A percentile compares a stretch with the other conserved stretches of the same genome.
phyloP scores from a whole-genome alignment of 2,888 invertebrate genomes.

The Idaea straminata region DNA sequence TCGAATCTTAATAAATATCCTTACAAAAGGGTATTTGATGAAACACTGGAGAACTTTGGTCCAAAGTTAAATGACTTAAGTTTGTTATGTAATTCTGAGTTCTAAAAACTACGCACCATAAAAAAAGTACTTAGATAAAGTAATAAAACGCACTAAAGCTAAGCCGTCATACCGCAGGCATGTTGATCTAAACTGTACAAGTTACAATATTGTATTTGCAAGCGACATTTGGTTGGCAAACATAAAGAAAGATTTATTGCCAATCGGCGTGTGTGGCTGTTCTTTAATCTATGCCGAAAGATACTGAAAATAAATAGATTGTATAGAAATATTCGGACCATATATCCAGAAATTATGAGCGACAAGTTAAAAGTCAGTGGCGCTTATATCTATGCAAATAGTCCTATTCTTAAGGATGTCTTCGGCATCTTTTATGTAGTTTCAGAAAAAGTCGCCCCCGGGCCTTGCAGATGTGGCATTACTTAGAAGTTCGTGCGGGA shows the following conservation, averaged over 20 bases:
- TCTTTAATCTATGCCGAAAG: conserved; percentile 41
- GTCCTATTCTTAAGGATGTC: background rate
- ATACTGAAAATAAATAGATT: conserved; percentile 45
- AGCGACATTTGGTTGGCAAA: conserved; percentile 69
- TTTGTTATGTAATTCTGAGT: background rate
- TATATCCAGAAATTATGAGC: background rate
- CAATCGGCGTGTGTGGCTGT: conserved; percentile 60
- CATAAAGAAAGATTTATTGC: conserved; percentile 68
- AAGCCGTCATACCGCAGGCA: conserved; percentile 56
- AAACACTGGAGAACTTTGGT: background rate
- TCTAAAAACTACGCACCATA: background rate
- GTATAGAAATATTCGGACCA: conserved; percentile 17
- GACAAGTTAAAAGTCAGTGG: background rate
- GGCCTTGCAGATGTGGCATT: background rate
- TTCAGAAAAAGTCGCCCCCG: background rate
- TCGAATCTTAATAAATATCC: background rate
- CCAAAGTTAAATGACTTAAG: background rate
- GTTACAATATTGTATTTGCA: conserved; percentile 52
- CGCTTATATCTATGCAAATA: background rate
- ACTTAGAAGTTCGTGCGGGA: background rate
- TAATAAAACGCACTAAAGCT: conserved; percentile 62
- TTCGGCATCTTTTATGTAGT: background rate
- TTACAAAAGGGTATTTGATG: background rate
- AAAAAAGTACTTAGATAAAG: conserved; percentile 27
- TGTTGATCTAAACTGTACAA: conserved; percentile 49